Conservation (phyloP, 2,113 vertebrate genomes). For the Albula glossodonta region DNA sequence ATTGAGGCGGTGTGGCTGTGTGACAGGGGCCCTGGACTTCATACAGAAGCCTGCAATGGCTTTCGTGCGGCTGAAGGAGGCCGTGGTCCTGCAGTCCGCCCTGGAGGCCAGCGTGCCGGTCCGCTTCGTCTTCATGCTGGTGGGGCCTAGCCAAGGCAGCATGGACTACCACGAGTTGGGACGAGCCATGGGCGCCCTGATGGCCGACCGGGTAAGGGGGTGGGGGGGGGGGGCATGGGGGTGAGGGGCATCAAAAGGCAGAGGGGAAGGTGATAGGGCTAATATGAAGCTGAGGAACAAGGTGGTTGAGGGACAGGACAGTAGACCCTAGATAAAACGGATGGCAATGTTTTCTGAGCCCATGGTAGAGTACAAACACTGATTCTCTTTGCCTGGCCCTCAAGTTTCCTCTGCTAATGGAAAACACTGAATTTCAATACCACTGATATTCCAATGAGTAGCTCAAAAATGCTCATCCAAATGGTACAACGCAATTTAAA, state of each 20-base stretch:
- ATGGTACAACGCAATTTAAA: too few relatives aligned
- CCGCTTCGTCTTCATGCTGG: constrained; percentile 80
- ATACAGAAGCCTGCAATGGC: constrained; percentile 75
- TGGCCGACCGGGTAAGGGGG: constrained; percentile 84
- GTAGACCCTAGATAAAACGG: too few relatives aligned
- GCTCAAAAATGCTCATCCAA: too few relatives aligned
- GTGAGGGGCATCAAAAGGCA: too few relatives aligned
- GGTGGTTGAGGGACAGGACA: not conserved
- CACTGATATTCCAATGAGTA: too few relatives aligned
- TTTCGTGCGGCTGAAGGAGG: constrained; percentile 79
- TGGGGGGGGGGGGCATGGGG: not conserved
- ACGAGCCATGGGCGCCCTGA: constrained; percentile 80
- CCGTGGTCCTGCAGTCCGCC: constrained; percentile 66
- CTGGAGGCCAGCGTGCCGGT: constrained; percentile 68
- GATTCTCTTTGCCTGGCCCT: not conserved
- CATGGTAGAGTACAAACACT: too few relatives aligned
- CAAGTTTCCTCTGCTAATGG: too few relatives aligned
- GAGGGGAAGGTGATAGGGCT: too few relatives aligned
- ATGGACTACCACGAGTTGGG: constrained; percentile 82
- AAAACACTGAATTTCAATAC: too few relatives aligned
- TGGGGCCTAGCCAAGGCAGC: constrained; percentile 73
- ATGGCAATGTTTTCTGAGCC: too few relatives aligned
- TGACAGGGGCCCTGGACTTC: constrained; percentile 62
- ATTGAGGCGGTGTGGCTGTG: not conserved
- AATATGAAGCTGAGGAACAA: not conserved